Evolutionary conservation across 2,888 invertebrate species (phyloP), one percentile per base, ranked within the genome.

Genomic region (Mechanitis messenoides): DNA sequence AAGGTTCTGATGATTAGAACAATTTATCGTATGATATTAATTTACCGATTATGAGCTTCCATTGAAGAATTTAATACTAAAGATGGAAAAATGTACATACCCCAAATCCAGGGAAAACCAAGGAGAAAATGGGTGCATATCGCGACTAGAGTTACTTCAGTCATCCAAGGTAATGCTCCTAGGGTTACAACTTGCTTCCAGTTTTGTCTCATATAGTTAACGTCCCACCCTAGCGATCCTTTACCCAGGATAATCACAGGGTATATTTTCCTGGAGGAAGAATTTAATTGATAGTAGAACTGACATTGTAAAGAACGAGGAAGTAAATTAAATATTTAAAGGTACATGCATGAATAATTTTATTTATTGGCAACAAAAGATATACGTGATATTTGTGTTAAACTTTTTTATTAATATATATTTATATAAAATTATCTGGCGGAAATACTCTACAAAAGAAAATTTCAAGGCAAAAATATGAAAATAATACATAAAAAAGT

Each of bases 171-270:
- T 47, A 87, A 59, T 0, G 73, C 71, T 7, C 89, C 90, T n/a
- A 90, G 73, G 0, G 81, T 67, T 3, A 79, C 67, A 4, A 88
- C 76, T 54, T 77, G 77, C 38, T 66, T 72, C 87, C 87, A 87
- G 65, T 88, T 83, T 9, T 64, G 63, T 68, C 71, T 81, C 81
- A 88, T 88, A 61, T 78, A 90, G 42, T 66, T 68, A 45, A 81
- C 67, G 64, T 89, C 78, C 87, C 87, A 87, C 1, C 75, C 83
- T 33, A 90, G 70, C 3, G 89, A 84, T 6, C 81, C 87, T 67
- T 89, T 89, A 1, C 90, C 90, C 62, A 90, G 73, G 65, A 90
- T 85, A 50, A 88, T 77, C 3, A 86, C 84, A 35, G 88, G 89
- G 66, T 85, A 88, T 65, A 89, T 79, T 79, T 83, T 86, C 69